These are phyloP conservation scores for Ophioninae sp. DNA, from an alignment of 2,888 invertebrate genomes.

Conservation along the genomic window DNA sequence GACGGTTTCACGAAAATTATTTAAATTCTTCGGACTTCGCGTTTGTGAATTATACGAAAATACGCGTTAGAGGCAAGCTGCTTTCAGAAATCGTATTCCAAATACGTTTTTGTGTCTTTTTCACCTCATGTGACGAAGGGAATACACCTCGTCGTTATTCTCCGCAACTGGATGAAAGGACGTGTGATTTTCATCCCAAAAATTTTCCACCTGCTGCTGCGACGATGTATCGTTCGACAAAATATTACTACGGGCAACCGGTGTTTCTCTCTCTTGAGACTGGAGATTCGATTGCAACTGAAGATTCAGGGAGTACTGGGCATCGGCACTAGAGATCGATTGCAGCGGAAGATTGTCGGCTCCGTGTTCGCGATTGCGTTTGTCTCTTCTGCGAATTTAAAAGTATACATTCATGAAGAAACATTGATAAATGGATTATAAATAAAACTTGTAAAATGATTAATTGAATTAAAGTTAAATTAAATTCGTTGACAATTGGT, in stretches of 20 bases:
- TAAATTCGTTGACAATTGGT: too few relatives aligned
- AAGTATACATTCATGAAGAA: neutral
- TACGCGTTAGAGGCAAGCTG: neutral
- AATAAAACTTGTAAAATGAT: neutral
- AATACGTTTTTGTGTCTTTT: neutral
- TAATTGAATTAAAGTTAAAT: neutral
- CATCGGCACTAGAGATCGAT: conserved; percentile 69
- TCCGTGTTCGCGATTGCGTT: conserved; percentile 75
- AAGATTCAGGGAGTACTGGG: conserved; percentile 75
- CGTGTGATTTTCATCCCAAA: conserved; percentile 74
- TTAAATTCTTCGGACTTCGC: too few relatives aligned
- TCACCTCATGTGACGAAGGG: conserved; percentile 70
- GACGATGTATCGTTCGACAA: conserved; percentile 69
- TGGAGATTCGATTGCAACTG: conserved; percentile 73
- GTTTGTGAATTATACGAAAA: neutral
- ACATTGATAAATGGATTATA: neutral
- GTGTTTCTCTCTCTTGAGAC: conserved; percentile 71
- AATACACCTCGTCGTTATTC: conserved; percentile 68
- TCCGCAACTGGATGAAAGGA: conserved; percentile 68
- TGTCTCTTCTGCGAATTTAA: conserved; percentile 71
- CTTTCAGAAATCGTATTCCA: neutral
- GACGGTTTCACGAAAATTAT: neutral
- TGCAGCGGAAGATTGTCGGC: conserved; percentile 72
- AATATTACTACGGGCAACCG: conserved; percentile 71
- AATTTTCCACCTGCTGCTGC: conserved; percentile 73